Evolutionary conservation across 2,113 vertebrate species (phyloP).

Genomic region (Echinops telfairi): DNA sequence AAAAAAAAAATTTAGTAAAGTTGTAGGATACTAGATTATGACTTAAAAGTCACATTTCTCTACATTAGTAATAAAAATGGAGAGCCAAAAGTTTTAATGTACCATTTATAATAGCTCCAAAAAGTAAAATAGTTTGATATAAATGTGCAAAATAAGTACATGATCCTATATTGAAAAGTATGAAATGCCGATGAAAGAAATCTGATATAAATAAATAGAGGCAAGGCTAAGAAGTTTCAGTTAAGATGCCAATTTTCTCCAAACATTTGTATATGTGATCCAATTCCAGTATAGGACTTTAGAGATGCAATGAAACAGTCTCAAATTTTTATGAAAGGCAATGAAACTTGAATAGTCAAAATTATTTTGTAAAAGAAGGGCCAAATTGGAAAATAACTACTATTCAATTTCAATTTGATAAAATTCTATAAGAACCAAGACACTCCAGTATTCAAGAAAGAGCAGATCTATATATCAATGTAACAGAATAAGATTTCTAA

Average conservation of each 20-base stretch:
- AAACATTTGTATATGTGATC: not conserved
- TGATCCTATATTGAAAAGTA: not conserved
- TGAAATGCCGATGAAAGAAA: not conserved
- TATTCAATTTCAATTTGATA: not conserved
- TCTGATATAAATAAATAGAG: too few species aligned
- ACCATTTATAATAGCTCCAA: not conserved
- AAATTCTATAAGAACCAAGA: not conserved
- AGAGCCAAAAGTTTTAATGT: not conserved
- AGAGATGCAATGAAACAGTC: not conserved
- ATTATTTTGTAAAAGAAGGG: not conserved
- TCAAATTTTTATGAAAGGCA: not conserved
- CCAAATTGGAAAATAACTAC: not conserved
- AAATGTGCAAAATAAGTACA: not conserved
- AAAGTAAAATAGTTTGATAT: not conserved
- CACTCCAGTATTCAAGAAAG: not conserved
- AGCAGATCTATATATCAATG: not conserved
- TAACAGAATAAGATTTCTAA: not conserved
- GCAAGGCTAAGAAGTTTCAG: not conserved
- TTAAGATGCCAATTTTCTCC: not conserved
- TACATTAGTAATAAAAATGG: not conserved
- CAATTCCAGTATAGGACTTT: not conserved
- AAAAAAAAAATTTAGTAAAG: too few species aligned
- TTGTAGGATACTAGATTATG: too few species aligned
- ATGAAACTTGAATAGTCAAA: not conserved
- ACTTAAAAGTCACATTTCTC: too few species aligned